Evolutionary conservation across 2,888 invertebrate species (phyloP).

Genomic region (Leptopilina myrica): DNA sequence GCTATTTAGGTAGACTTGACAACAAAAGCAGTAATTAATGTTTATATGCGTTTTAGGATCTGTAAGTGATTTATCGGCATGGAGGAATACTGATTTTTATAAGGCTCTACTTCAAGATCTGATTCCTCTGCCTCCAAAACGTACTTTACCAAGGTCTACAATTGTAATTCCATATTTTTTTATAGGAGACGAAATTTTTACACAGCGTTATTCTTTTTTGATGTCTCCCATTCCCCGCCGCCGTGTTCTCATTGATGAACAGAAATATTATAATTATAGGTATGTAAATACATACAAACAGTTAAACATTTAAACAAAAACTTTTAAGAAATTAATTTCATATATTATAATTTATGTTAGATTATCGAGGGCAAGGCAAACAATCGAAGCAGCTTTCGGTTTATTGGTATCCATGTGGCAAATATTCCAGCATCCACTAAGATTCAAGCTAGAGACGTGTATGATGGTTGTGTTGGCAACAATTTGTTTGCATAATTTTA

Average conservation of each 20-base stretch:
- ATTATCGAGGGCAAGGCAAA: conserved; percentile 13
- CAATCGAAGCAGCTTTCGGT: background rate
- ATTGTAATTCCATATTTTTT: conserved; percentile 5
- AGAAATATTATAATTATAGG: too few relatives aligned
- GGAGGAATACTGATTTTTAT: background rate
- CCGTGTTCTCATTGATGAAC: too few relatives aligned
- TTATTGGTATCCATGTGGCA: background rate
- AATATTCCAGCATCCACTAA: background rate
- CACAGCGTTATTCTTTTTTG: background rate
- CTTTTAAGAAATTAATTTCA: too few relatives aligned
- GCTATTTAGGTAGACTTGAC: too few relatives aligned
- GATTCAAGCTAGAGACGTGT: background rate
- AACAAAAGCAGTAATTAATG: too few relatives aligned
- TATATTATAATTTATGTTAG: background rate
- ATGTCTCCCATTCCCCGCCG: too few relatives aligned
- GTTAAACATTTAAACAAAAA: too few relatives aligned
- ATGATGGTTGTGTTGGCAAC: background rate
- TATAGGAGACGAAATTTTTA: conserved; percentile 9
- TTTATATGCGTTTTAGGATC: background rate
- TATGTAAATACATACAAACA: too few relatives aligned
- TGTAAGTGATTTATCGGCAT: conserved; percentile 6
- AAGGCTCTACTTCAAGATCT: background rate
- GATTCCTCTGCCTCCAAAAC: background rate
- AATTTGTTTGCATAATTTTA: background rate
- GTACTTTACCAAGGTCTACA: background rate